Evolutionary conservation across 2,888 invertebrate genomes (phyloP), one percentile per base, ranked within the genome.

Genomic region (Rotaria macrura): DNA sequence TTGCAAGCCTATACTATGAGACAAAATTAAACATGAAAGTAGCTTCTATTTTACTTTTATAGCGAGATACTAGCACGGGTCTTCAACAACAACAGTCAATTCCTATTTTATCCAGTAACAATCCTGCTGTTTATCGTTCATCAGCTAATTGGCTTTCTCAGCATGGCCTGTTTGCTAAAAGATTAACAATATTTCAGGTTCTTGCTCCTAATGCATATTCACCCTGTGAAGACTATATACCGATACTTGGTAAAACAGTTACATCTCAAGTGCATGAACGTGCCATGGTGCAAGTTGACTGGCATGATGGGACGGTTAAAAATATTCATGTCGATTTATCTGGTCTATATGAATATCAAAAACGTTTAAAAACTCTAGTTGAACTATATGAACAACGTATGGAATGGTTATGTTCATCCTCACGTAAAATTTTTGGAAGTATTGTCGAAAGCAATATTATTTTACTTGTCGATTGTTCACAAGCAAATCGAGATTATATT

Each of bases 301-400:
- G 91, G 91, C 89, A 90, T 87, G 91, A 91, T 88, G 91, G 91
- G 3, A 89, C 90, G 23, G 87, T 89, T 84, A 90, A 89, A 88
- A 91, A 91, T 87, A 89, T 91, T 49, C 91, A 91, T 87, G 91
- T 91, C 9, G 90, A 91, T 87, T 89, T 91, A 89, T 89, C 90
- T 1, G 89, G 89, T 87, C 87, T 91, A 85, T 91, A 90, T 89
- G 90, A 91, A 87, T 91, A 91, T 87, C 91, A 91, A 88, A 90
- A 90, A 87, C 89, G 90, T 72, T 88, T 91, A 43, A 89, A 89
- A 65, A 89, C 84, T 29, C 88, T 88, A 25, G 91, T 91, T 25
- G 88, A 89, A 79, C 87, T 91, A 85, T 90, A 89, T 86, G 91
- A 91, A 86, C 89, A 89, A 85, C 87, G 91, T 40, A 89, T 91